Conservation (phyloP, 1,140 invertebrate species). For the Venturia canescens region DNA sequence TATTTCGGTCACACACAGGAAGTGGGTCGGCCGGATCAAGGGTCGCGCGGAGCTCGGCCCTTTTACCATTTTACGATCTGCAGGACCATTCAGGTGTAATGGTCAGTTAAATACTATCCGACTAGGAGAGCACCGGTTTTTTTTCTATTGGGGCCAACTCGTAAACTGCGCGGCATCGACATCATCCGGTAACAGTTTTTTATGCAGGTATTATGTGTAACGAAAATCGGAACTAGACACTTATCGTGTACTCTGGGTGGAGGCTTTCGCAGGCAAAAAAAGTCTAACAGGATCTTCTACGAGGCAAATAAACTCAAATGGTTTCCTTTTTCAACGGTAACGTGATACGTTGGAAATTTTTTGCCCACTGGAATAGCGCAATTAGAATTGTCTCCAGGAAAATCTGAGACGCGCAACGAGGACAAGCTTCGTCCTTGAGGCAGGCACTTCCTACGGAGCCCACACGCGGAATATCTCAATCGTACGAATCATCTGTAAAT, state of each 20-base stretch:
- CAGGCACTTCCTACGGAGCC: slow-evolving; percentile 26
- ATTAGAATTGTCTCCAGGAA: no score
- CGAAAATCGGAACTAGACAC: slow-evolving; percentile 13
- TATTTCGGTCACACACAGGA: slow-evolving; percentile 70
- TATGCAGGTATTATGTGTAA: slow-evolving; percentile 9
- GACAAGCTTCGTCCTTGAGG: no score
- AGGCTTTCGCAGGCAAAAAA: slow-evolving; percentile 24
- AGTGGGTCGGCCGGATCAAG: slow-evolving; percentile 75
- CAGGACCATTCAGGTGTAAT: slow-evolving; percentile 74
- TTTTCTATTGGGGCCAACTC: slow-evolving; percentile 6
- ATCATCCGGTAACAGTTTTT: slow-evolving; percentile 49
- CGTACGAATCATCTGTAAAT: slow-evolving; percentile 63
- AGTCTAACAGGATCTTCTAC: not conserved
- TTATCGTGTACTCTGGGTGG: not conserved
- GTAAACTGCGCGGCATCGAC: slow-evolving; percentile 4
- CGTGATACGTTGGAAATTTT: not conserved
- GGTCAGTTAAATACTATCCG: slow-evolving; percentile 76
- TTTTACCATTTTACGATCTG: slow-evolving; percentile 64
- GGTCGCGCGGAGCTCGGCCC: slow-evolving; percentile 63
- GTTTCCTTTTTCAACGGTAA: not conserved
- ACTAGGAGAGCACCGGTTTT: slow-evolving; percentile 59
- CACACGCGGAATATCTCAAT: slow-evolving; percentile 60
- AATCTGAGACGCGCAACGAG: no score
- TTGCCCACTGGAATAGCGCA: no score
- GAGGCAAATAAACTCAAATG: no score